Percentiles rank a stretch among this genome's conserved stretches.
Conservation (phyloP, 2,888 invertebrate genomes). For the Drosophila suboccidentalis region DNA sequence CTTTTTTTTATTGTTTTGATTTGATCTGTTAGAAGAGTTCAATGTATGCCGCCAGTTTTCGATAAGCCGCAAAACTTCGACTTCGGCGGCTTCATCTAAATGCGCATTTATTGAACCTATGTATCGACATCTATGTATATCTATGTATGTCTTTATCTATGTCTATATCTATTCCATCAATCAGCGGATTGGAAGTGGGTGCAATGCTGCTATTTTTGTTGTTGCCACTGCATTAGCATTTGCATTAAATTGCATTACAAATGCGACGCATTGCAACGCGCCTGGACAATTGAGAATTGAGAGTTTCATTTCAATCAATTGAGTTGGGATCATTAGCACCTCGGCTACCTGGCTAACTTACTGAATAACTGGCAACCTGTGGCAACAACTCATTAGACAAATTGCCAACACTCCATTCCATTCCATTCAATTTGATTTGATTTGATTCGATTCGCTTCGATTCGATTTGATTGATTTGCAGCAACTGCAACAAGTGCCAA, state of each 20-base stretch:
- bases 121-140: conserved; percentile 43
- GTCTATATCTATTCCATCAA: conserved; percentile 53
- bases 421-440: conserved; percentile 21
- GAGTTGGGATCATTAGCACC: conserved; percentile 70
- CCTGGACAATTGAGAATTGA: conserved; percentile 30
- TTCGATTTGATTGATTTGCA: conserved; percentile 71
- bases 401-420: conserved; percentile 53
- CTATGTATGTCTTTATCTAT: conserved; percentile 10
- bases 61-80: conserved; percentile 56
- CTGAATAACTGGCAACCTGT: conserved; percentile 36
- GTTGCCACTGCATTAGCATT: conserved; percentile 57
- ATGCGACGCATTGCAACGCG: conserved; percentile 51
- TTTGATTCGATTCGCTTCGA: conserved; percentile 29
- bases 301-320: conserved; percentile 59
- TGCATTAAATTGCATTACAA: conserved; percentile 68
- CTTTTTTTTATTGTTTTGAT: conserved; percentile 1
- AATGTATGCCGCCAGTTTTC: conserved; percentile 51
- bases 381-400: conserved; percentile 81
- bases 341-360: conserved; percentile 38
- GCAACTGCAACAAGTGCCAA: conserved; percentile 59
- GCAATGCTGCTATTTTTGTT: conserved; percentile 50
- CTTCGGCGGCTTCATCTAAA: conserved; percentile 68
- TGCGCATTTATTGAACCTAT: conserved; percentile 66
- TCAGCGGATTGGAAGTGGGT: conserved; percentile 46
- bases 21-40: conserved; percentile 48